phyloP scores from a whole-genome alignment of 2,113 vertebrate species.

The Etheostoma spectabile region DNA sequence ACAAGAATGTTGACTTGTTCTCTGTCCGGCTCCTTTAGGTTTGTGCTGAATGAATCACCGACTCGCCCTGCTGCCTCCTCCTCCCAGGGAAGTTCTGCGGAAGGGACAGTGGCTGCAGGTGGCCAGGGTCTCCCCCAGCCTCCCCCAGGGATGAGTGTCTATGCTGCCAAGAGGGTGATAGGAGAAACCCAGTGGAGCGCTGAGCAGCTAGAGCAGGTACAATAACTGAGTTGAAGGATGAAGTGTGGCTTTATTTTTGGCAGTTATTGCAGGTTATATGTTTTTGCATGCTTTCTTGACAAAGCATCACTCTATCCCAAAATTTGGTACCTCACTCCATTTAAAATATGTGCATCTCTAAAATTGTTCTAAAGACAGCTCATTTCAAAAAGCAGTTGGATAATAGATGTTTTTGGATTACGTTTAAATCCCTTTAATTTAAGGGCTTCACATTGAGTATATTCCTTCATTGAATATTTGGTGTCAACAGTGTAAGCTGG shows the following conservation, averaged over 20 bases:
- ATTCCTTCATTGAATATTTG: slow-evolving; percentile 4
- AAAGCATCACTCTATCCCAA: background rate
- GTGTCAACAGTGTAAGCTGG: slow-evolving; percentile 92
- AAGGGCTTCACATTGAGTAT: background rate
- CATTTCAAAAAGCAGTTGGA: background rate
- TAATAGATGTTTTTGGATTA: background rate
- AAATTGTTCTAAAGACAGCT: background rate
- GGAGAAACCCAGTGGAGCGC: slow-evolving; percentile 97
- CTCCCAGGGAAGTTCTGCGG: slow-evolving; percentile 83
- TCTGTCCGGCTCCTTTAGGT: slow-evolving; percentile 78
- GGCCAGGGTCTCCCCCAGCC: slow-evolving; percentile 92
- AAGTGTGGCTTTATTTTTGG: background rate
- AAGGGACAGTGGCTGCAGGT: slow-evolving; percentile 77
- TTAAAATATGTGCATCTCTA: background rate
- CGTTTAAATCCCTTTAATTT: background rate
- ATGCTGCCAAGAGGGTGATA: slow-evolving; percentile 95
- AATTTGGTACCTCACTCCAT: background rate
- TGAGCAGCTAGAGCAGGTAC: slow-evolving; percentile 96
- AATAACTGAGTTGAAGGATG: background rate
- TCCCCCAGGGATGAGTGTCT: slow-evolving; percentile 97
- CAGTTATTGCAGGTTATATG: background rate
- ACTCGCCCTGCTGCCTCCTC: slow-evolving; percentile 89
- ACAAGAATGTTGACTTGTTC: background rate
- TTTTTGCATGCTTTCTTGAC: background rate
- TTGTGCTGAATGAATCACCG: slow-evolving; percentile 94